Conservation (phyloP, 2,888 invertebrate species). For the Pogonocherus hispidulus region DNA sequence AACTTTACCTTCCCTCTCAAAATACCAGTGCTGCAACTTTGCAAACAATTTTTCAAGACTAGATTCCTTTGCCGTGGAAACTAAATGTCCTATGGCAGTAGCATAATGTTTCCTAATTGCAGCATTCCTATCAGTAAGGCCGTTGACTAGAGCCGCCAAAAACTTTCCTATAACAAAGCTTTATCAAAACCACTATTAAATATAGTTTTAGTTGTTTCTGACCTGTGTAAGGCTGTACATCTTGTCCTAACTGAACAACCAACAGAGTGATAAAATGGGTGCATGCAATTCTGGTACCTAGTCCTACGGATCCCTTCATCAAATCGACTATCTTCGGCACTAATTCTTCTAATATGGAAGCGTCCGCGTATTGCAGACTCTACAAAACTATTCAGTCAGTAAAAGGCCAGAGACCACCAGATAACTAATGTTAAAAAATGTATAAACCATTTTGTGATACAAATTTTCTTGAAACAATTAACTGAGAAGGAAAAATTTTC, state of each 20-base stretch:
- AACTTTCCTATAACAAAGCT: constrained; percentile 68
- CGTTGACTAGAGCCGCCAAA: constrained; percentile 77
- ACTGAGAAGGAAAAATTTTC: too few relatives aligned
- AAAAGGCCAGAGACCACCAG: not conserved
- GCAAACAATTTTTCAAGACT: constrained; percentile 77
- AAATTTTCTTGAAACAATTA: too few relatives aligned
- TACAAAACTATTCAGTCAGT: constrained; percentile 58
- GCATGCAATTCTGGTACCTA: constrained; percentile 87
- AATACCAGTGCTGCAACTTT: constrained; percentile 76
- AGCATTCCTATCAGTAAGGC: constrained; percentile 86
- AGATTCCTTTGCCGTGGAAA: constrained; percentile 84
- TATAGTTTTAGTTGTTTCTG: not conserved
- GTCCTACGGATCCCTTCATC: constrained; percentile 82
- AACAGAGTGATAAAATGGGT: constrained; percentile 84
- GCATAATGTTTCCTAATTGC: constrained; percentile 89
- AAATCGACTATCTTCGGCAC: constrained; percentile 87
- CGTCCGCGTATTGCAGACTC: constrained; percentile 82
- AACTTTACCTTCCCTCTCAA: constrained; percentile 75
- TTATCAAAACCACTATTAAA: not conserved
- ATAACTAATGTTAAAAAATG: too few relatives aligned
- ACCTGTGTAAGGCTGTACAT: constrained; percentile 74
- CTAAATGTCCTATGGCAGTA: constrained; percentile 86
- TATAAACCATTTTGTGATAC: too few relatives aligned
- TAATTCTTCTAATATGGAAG: constrained; percentile 81
- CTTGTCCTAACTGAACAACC: constrained; percentile 69